Evolutionary conservation across 53 echinoderm and acorn worm genomes (phyloP).

Genomic region (Echinometra lucunter): DNA sequence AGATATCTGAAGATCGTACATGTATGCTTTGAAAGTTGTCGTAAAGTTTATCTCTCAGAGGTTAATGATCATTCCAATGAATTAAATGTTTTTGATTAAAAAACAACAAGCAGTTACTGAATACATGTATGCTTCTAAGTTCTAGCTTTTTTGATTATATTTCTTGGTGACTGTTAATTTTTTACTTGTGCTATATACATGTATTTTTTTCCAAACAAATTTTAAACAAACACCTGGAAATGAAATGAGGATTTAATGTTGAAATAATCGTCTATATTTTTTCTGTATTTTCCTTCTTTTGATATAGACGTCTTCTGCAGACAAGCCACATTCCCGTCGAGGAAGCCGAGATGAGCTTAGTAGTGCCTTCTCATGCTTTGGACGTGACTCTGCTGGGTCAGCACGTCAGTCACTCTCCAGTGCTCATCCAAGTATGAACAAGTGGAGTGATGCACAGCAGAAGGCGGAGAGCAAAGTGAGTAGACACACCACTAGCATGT

Average conservation of each 20-base stretch:
- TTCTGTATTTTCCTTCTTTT: not conserved
- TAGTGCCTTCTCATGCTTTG: slow-evolving; percentile 93
- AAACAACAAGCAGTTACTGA: too few species aligned
- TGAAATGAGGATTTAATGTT: not conserved
- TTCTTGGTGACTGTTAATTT: too few species aligned
- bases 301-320: slow-evolving; percentile 44
- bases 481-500: not conserved
- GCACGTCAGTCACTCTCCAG: slow-evolving; percentile 92
- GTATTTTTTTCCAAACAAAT: too few species aligned
- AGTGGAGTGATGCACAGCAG: slow-evolving; percentile 96
- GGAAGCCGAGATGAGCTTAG: slow-evolving; percentile 79
- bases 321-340: slow-evolving; percentile 68
- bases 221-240: not conserved
- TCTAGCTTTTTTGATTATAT: too few species aligned
- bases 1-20: too few species aligned
- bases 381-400: slow-evolving; percentile 94
- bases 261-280: not conserved
- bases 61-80: too few species aligned
- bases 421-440: slow-evolving; percentile 85
- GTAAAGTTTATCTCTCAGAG: too few species aligned
- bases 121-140: too few species aligned
- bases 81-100: too few species aligned
- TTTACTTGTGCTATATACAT: too few species aligned
- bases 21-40: too few species aligned
- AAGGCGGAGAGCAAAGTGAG: slow-evolving; percentile 69